Evolutionary conservation across 2,113 vertebrate species (phyloP).

Genomic region (Sceloporus tristichus): DNA sequence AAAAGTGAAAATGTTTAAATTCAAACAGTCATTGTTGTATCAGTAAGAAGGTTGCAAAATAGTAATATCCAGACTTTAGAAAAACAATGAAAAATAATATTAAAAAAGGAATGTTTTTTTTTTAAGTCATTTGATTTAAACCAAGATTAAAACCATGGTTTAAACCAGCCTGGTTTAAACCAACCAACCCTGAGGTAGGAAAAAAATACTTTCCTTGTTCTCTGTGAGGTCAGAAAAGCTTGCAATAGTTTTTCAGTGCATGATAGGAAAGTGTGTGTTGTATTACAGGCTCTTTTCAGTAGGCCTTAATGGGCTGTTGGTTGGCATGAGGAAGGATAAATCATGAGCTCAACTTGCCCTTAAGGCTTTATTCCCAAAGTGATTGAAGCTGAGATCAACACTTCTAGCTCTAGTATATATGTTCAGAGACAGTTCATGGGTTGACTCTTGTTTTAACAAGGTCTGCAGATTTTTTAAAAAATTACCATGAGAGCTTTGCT

Average conservation of each 20-base stretch:
- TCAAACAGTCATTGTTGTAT: too few relatives aligned
- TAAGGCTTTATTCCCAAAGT: background rate
- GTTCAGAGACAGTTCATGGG: constrained; percentile 47
- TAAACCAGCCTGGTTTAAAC: too few relatives aligned
- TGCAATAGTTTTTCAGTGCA: background rate
- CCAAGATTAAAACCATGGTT: too few relatives aligned
- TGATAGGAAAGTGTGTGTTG: background rate
- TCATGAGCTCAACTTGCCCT: fast-evolving
- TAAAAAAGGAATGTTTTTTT: too few relatives aligned
- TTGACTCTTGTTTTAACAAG: constrained; percentile 61
- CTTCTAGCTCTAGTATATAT: background rate
- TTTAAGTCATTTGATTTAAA: too few relatives aligned
- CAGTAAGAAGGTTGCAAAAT: too few relatives aligned
- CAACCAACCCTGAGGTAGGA: too few relatives aligned
- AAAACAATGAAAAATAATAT: too few relatives aligned
- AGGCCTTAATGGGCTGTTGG: fast-evolving
- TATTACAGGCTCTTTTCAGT: background rate
- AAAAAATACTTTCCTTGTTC: background rate
- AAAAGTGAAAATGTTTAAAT: too few relatives aligned
- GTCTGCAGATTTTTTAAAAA: constrained; percentile 46
- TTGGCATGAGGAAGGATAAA: background rate
- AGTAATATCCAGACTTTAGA: too few relatives aligned
- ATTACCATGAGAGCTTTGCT: constrained; percentile 39
- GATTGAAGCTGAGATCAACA: background rate
- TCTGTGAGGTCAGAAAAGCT: background rate